Evolutionary conservation across 2,113 vertebrate species (phyloP).

Genomic region (Gila orcuttii): DNA sequence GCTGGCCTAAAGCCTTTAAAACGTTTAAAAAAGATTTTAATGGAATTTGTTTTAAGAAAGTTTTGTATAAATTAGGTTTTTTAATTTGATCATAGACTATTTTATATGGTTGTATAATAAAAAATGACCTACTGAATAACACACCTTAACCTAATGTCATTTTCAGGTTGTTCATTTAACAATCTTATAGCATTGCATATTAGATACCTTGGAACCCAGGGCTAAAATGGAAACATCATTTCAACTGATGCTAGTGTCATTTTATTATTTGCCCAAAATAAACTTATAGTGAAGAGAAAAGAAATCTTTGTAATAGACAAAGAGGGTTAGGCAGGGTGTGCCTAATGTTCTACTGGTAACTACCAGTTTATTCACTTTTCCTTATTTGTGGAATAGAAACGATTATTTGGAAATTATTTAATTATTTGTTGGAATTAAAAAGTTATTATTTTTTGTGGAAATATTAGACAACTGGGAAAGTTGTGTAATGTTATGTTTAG

Average conservation of each 20-base stretch:
- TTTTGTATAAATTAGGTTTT: neutral
- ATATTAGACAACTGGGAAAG: neutral
- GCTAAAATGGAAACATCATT: neutral
- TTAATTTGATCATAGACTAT: neutral
- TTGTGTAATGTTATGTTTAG: neutral
- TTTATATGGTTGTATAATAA: neutral
- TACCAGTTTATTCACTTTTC: neutral
- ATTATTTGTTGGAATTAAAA: neutral
- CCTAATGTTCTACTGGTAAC: neutral
- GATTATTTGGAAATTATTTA: neutral
- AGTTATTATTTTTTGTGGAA: neutral
- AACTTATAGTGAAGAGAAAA: too few species aligned
- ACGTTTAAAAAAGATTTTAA: neutral
- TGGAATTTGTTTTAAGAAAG: neutral
- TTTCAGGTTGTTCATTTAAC: neutral
- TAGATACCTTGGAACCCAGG: neutral
- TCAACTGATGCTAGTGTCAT: neutral
- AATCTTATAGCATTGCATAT: neutral
- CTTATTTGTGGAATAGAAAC: neutral
- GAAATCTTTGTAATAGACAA: too few species aligned
- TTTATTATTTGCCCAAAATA: neutral
- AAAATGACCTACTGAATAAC: neutral
- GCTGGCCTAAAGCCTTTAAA: constrained; percentile 27
- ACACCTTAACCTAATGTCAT: neutral
- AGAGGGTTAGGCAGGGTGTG: neutral